These are phyloP conservation scores for Choloepus hoffmanni DNA, from an alignment of 2,113 vertebrate species.

Conservation along the genomic window DNA sequence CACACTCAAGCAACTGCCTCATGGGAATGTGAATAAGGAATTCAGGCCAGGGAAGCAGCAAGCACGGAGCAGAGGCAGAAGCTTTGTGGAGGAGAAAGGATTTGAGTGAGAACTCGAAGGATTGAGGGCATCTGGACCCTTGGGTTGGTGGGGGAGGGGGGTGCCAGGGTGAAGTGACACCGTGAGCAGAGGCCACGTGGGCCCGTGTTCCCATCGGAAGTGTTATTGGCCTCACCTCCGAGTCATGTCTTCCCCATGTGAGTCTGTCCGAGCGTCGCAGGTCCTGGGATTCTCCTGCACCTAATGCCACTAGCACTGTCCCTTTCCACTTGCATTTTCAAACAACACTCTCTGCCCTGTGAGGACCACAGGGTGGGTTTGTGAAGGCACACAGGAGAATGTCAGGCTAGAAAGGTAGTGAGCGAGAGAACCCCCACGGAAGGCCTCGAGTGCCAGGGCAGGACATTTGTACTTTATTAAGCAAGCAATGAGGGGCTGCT, in stretches of 20 bases:
- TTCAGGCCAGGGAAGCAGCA: neutral
- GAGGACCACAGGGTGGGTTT: neutral
- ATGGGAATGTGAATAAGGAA: too few relatives aligned
- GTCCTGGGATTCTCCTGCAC: too few relatives aligned
- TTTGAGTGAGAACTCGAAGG: neutral
- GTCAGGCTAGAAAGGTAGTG: neutral
- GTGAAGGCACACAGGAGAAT: neutral
- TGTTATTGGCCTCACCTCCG: neutral
- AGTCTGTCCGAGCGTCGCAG: neutral
- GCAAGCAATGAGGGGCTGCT: neutral
- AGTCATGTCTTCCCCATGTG: neutral
- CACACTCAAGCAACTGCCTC: neutral
- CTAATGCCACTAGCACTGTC: neutral
- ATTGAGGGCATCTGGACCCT: neutral
- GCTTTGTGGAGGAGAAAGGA: neutral
- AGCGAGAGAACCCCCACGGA: neutral
- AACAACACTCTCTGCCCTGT: neutral
- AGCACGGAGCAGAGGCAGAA: fast-evolving
- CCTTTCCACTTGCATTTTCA: neutral
- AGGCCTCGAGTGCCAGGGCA: neutral
- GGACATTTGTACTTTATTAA: neutral
- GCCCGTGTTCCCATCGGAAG: neutral
- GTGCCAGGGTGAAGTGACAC: neutral
- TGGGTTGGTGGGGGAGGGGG: neutral
- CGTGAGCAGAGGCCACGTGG: too few relatives aligned